Conservation (phyloP, 2,888 invertebrate species). For the Dicyrtoma fusca region DNA sequence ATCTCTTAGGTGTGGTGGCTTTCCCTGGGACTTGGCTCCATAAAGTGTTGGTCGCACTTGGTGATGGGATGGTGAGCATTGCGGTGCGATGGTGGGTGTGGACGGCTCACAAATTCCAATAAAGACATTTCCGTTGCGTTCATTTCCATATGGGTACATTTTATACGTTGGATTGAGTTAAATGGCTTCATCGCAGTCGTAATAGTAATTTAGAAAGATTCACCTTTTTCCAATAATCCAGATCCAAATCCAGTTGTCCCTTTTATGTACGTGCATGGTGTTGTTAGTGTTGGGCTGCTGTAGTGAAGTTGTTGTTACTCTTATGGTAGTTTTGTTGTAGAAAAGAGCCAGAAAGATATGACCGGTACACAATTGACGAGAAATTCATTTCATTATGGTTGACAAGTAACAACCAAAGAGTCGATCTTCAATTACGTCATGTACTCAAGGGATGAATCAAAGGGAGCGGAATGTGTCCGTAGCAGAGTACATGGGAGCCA, state of each 20-base stretch:
- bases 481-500: not conserved
- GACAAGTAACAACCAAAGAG: conserved; percentile 24
- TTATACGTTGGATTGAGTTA: too few species aligned
- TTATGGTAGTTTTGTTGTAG: too few species aligned
- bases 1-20: not conserved
- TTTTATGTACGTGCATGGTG: not conserved
- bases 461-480: not conserved
- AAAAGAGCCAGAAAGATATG: not conserved
- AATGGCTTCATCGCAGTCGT: too few species aligned
- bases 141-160: conserved; percentile 7
- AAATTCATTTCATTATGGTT: conserved; percentile 24
- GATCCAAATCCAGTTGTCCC: too few species aligned
- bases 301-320: not conserved
- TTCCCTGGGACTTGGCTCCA: not conserved
- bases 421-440: conserved; percentile 25
- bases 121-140: not conserved
- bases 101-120: not conserved
- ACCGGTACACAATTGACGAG: conserved; percentile 5
- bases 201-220: too few species aligned
- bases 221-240: too few species aligned
- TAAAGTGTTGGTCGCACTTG: not conserved
- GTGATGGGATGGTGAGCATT: not conserved
- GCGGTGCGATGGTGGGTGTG: not conserved
- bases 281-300: not conserved
- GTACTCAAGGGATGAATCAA: conserved; percentile 36